Evolutionary conservation across 2,797 vertebrate genomes (phyloP).

Genomic region (Ctenochaetus hawaiiensis): DNA sequence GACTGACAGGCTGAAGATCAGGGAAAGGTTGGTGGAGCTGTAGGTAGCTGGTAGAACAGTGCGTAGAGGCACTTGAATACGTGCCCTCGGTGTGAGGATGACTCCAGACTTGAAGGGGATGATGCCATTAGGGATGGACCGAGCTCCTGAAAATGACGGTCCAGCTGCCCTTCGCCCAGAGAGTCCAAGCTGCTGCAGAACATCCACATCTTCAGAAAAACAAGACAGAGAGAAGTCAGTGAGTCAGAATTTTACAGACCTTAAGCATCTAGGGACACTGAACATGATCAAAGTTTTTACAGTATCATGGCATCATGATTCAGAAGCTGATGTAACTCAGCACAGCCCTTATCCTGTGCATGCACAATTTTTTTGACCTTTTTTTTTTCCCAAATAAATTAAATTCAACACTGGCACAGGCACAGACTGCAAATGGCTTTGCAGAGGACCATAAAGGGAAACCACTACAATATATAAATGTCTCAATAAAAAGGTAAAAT

Average conservation of each 20-base stretch:
- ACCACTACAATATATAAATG: neutral
- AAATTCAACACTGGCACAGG: neutral
- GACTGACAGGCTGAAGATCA: slow-evolving; percentile 93
- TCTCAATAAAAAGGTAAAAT: slow-evolving; percentile 10
- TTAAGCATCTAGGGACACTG: neutral
- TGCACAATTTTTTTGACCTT: neutral
- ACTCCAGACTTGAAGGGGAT: slow-evolving; percentile 94
- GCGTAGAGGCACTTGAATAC: slow-evolving; percentile 87
- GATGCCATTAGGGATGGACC: slow-evolving; percentile 86
- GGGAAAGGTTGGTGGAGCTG: slow-evolving; percentile 85
- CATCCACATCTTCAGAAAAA: slow-evolving; percentile 91
- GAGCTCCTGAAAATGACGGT: slow-evolving; percentile 73
- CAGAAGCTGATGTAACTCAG: neutral
- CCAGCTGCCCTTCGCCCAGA: slow-evolving; percentile 82
- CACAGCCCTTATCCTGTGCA: neutral
- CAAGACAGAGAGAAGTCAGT: slow-evolving; percentile 31
- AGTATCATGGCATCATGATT: neutral
- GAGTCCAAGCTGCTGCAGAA: slow-evolving; percentile 94
- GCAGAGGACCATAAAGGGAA: neutral
- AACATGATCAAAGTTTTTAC: neutral
- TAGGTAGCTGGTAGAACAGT: slow-evolving; percentile 85
- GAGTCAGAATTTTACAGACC: neutral
- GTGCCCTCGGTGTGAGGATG: slow-evolving; percentile 92
- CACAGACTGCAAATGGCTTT: neutral
- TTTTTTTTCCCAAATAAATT: neutral